A percentile compares a stretch with the other conserved stretches of the same genome.
Evolutionary conservation across 2,888 invertebrate genomes (phyloP).

Genomic region (Eudasyphora cyanicolor): DNA sequence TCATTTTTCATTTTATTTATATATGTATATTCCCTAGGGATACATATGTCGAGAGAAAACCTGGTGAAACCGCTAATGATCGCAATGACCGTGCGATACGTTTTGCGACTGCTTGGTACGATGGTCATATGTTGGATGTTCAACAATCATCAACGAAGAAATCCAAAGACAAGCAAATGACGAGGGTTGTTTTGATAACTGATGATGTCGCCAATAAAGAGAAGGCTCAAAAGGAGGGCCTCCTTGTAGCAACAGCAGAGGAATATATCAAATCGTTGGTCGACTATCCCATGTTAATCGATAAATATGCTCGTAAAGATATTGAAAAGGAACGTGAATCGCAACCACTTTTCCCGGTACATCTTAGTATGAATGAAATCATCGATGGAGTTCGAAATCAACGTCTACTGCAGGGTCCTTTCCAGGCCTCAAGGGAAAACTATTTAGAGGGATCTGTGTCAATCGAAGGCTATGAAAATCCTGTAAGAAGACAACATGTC

Average conservation of each 20-base stretch:
- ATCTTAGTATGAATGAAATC: slow-evolving; percentile 88
- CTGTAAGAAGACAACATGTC: slow-evolving; percentile 82
- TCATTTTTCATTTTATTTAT: background rate
- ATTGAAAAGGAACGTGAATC: slow-evolving; percentile 83
- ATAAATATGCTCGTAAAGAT: slow-evolving; percentile 89
- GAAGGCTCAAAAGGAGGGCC: slow-evolving; percentile 86
- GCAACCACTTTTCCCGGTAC: slow-evolving; percentile 90
- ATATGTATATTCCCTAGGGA: slow-evolving; percentile 82
- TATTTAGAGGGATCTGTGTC: slow-evolving; percentile 94
- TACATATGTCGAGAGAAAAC: slow-evolving; percentile 90
- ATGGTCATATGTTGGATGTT: slow-evolving; percentile 83
- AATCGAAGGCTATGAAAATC: slow-evolving; percentile 89
- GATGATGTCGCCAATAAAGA: slow-evolving; percentile 90
- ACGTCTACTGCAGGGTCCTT: slow-evolving; percentile 88
- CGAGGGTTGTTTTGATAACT: slow-evolving; percentile 88
- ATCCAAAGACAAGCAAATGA: slow-evolving; percentile 72
- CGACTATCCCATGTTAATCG: slow-evolving; percentile 86
- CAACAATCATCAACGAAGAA: slow-evolving; percentile 72
- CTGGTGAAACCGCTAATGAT: slow-evolving; percentile 92
- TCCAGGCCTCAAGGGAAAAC: slow-evolving; percentile 94
- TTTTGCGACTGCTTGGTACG: slow-evolving; percentile 90
- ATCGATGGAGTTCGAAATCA: slow-evolving; percentile 90
- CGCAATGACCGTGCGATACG: slow-evolving; percentile 95
- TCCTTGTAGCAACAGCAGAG: slow-evolving; percentile 84
- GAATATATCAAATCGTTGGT: slow-evolving; percentile 89